phyloP scores from a whole-genome alignment of 2,888 invertebrate genomes.

The Poecilus cupreus region DNA sequence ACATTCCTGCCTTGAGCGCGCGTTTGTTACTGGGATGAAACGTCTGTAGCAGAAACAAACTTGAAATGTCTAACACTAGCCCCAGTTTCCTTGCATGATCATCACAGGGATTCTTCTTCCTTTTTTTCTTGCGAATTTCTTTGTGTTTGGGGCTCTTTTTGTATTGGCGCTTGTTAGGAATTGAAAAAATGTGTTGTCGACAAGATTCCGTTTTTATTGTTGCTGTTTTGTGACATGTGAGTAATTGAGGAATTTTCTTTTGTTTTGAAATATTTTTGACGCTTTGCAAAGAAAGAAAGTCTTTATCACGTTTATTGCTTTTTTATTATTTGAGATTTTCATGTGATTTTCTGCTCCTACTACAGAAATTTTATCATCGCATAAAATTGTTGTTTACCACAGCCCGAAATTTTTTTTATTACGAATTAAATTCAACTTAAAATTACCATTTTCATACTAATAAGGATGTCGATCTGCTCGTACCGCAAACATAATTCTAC shows the following conservation, averaged over 20 bases:
- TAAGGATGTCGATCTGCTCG: no score
- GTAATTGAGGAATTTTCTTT: constrained; percentile 37
- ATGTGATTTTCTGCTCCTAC: neutral
- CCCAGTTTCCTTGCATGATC: constrained; percentile 12
- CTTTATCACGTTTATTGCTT: constrained; percentile 37
- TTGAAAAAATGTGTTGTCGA: constrained; percentile 36
- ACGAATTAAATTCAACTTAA: no score
- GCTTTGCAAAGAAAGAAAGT: neutral
- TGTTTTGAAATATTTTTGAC: constrained; percentile 12
- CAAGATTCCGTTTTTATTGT: constrained; percentile 37
- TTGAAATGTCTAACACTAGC: constrained; percentile 46
- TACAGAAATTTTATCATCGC: no score
- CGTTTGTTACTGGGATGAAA: constrained; percentile 54
- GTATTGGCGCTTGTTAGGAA: constrained; percentile 40
- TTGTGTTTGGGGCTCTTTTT: constrained; percentile 2
- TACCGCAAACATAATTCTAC: no score
- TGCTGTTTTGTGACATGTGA: constrained; percentile 27
- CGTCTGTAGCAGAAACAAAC: constrained; percentile 54
- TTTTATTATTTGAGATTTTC: constrained; percentile 14
- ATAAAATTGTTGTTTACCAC: no score
- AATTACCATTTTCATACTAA: no score
- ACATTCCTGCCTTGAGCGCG: constrained; percentile 52
- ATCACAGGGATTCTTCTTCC: constrained; percentile 30
- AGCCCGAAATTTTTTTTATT: no score
- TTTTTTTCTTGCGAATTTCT: constrained; percentile 11